A percentile compares a stretch with the other conserved stretches of the same genome.
phyloP scores from a whole-genome alignment of 30 jellyfish, hydroid and myxozoan genomes.

The Aurelia sp. region DNA sequence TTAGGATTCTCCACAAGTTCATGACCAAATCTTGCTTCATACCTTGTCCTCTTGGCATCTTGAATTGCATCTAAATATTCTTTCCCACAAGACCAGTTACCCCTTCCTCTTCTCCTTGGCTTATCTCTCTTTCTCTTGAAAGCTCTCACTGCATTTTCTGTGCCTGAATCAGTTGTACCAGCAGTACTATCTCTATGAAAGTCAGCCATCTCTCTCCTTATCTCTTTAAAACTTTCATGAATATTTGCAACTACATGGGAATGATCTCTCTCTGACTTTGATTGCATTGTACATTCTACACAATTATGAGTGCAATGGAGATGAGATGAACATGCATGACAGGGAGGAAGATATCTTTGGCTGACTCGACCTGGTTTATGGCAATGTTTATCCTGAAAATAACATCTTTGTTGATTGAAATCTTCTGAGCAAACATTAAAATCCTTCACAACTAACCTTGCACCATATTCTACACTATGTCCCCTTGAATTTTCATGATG shows the following conservation, averaged over 20 bases:
- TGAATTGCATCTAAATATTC: constrained; percentile 7
- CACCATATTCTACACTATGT: neutral
- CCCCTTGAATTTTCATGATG: neutral
- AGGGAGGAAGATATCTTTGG: neutral
- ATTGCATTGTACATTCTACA: neutral
- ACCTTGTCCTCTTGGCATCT: neutral
- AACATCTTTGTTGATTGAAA: neutral
- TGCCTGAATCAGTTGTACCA: neutral
- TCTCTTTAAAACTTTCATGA: constrained; percentile 43
- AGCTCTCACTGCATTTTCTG: neutral
- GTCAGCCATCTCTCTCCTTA: constrained; percentile 51
- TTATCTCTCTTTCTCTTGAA: neutral
- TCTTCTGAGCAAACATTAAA: neutral
- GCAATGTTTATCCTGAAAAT: neutral
- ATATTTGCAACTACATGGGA: constrained; percentile 19
- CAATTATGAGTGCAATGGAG: neutral
- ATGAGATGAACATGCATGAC: neutral
- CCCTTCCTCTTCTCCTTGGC: constrained; percentile 63
- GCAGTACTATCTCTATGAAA: neutral
- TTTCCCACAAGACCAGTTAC: constrained; percentile 47
- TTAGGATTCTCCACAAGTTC: no score
- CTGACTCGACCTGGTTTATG: neutral
- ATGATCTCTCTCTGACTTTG: neutral
- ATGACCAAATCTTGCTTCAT: neutral
- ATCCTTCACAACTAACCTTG: neutral